phyloP scores from a whole-genome alignment of 2,888 invertebrate genomes.

The Parelbella ahira region DNA sequence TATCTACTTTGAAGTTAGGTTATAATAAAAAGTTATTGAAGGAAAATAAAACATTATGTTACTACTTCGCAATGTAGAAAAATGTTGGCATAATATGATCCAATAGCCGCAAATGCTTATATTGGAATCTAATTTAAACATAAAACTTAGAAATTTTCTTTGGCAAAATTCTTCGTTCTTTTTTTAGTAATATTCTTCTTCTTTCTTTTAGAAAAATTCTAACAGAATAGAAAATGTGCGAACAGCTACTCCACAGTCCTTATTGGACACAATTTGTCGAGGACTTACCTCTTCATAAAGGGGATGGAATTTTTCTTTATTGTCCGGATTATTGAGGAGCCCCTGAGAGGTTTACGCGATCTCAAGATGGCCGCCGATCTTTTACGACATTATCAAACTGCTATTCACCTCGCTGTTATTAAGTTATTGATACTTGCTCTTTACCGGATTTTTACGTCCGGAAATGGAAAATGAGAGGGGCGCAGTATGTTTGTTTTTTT shows the following conservation, averaged over 20 bases:
- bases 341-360: constrained; percentile 72
- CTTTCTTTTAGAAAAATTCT: too few relatives aligned
- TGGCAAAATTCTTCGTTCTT: too few relatives aligned
- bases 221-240: constrained; percentile 5
- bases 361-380: constrained; percentile 71
- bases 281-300: constrained; percentile 80
- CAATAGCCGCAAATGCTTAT: too few relatives aligned
- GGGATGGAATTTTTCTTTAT: constrained; percentile 79
- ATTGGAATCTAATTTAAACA: too few relatives aligned
- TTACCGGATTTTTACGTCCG: constrained; percentile 20
- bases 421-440: constrained; percentile 57
- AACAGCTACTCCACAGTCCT: constrained; percentile 42
- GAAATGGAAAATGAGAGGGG: constrained; percentile 25
- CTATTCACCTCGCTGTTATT: constrained; percentile 72
- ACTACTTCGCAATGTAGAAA: too few relatives aligned
- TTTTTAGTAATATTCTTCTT: too few relatives aligned
- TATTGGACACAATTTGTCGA: constrained; percentile 67
- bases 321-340: constrained; percentile 77
- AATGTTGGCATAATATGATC: too few relatives aligned
- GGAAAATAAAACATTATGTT: too few relatives aligned
- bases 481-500: too few relatives aligned
- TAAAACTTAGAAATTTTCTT: too few relatives aligned
- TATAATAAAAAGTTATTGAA: too few relatives aligned
- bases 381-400: constrained; percentile 73
- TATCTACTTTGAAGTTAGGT: too few relatives aligned